Conservation (phyloP, 1,140 invertebrate genomes). For the Lasioglossum baleicum region DNA sequence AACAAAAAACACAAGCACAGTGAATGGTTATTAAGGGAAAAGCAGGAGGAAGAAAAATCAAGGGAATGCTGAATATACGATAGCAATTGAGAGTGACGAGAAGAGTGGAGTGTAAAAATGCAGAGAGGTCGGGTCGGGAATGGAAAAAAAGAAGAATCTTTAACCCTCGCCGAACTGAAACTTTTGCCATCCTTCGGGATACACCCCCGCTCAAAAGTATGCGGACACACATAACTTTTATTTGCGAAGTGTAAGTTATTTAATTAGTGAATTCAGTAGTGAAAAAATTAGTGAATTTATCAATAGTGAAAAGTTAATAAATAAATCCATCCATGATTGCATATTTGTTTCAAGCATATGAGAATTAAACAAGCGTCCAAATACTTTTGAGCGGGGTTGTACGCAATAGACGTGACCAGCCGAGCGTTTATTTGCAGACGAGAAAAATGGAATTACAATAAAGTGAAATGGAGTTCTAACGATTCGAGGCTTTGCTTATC, state of each 20-base stretch:
- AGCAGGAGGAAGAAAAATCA: background rate
- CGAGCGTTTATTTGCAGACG: constrained; percentile 69
- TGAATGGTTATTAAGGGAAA: background rate
- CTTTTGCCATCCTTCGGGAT: constrained; percentile 51
- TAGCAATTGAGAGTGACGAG: constrained; percentile 3
- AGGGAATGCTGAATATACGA: background rate
- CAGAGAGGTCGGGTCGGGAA: background rate
- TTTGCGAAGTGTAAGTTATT: too few relatives aligned
- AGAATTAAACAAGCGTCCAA: too few relatives aligned
- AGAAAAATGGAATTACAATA: constrained; percentile 72
- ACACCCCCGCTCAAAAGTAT: too few relatives aligned
- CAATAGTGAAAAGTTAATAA: too few relatives aligned
- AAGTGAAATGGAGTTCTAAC: constrained; percentile 68
- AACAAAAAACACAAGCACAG: background rate
- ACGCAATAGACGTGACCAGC: constrained; percentile 67
- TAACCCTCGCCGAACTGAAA: constrained; percentile 65
- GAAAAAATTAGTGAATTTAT: too few relatives aligned
- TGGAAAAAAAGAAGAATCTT: constrained; percentile 55
- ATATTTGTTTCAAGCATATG: too few relatives aligned
- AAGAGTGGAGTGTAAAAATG: background rate
- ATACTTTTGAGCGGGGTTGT: background rate
- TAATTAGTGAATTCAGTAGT: too few relatives aligned
- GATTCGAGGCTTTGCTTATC: constrained; percentile 41
- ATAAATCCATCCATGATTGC: too few relatives aligned
- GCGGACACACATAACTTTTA: too few relatives aligned